Evolutionary conservation across 2,888 invertebrate species (phyloP), one percentile per base, ranked within the genome.

Genomic region (Trachelus stipa): DNA sequence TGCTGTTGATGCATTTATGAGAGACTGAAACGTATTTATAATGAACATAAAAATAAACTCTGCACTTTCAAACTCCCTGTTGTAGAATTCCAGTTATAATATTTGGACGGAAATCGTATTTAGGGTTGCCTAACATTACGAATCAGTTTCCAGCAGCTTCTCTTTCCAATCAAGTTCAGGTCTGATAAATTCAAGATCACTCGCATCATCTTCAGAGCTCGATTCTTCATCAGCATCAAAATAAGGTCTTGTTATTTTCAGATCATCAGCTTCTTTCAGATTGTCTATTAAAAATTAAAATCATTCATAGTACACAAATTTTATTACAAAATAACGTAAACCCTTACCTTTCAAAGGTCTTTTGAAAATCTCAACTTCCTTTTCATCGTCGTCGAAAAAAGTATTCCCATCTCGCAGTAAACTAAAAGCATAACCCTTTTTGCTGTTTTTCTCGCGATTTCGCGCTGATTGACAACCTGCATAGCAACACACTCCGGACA

Each of bases 171-270:
- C 88, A 23, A 81, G 83, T 73, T 87, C 87, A 4, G 92, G 92
- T 69, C 92, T 89, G 12, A 94, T 92, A 69, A 94, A 91, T 9
- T 94, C 94, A 12, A 94, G 92, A 78, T 94, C 94, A 76, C 94
- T 94, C 80, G 93, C 85, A 1, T 90, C 94, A 76, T 94, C 94
- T 40, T 94, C 92, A 1, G 94, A 93, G 0, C 93, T 93, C 0
- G 93, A 93, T 31, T 94, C 91, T 4, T 95, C 94, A 73, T 95
- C 95, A 37, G 95, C 95, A 83, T 96, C 96, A 84, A 93, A 96
- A 89, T 96, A 96, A 0, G 96, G 96, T 86, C 94, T 93, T 86
- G 86, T 92, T 34, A 84, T 80, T 92, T 92, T 90, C 4, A 87
- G 87, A 34, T 82, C 78, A 71, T 81, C 74, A 9, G 81, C 80